phyloP scores from a whole-genome alignment of 2,797 vertebrate genomes.

The Acipenser oxyrinchus region DNA sequence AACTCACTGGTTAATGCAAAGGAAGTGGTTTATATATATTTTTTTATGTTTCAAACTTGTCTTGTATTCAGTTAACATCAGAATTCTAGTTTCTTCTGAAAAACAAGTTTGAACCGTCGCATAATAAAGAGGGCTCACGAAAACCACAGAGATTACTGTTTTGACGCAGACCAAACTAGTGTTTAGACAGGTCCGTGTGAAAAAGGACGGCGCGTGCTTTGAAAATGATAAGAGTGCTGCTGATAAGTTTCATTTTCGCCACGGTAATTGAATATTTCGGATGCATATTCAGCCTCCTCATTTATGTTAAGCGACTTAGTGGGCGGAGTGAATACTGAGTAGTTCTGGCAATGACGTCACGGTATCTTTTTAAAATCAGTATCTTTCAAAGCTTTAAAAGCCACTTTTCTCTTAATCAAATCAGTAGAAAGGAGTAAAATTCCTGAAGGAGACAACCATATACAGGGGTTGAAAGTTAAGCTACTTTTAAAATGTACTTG shows the following conservation, averaged over 20 bases:
- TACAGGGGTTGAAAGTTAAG: too few species aligned
- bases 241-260: slow-evolving; percentile 9
- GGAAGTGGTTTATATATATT: slow-evolving; percentile 30
- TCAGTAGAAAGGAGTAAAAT: too few species aligned
- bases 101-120: slow-evolving; percentile 41
- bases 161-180: slow-evolving; percentile 39
- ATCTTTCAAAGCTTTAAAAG: too few species aligned
- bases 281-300: too few species aligned
- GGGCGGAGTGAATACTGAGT: too few species aligned
- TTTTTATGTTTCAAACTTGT: neutral
- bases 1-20: slow-evolving; percentile 34
- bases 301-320: too few species aligned
- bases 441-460: too few species aligned
- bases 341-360: too few species aligned
- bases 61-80: slow-evolving; percentile 9
- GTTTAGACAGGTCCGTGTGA: slow-evolving; percentile 34
- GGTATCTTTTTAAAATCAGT: too few species aligned
- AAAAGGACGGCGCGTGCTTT: slow-evolving; percentile 32
- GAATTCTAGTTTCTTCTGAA: slow-evolving; percentile 11
- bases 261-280: too few species aligned
- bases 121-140: slow-evolving; percentile 39
- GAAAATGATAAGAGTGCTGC: slow-evolving; percentile 40
- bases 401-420: too few species aligned
- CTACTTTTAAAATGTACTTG: too few species aligned
- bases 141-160: slow-evolving; percentile 61